phyloP scores from a whole-genome alignment of 2,113 vertebrate genomes.

The Lethenteron camtschaticum region DNA sequence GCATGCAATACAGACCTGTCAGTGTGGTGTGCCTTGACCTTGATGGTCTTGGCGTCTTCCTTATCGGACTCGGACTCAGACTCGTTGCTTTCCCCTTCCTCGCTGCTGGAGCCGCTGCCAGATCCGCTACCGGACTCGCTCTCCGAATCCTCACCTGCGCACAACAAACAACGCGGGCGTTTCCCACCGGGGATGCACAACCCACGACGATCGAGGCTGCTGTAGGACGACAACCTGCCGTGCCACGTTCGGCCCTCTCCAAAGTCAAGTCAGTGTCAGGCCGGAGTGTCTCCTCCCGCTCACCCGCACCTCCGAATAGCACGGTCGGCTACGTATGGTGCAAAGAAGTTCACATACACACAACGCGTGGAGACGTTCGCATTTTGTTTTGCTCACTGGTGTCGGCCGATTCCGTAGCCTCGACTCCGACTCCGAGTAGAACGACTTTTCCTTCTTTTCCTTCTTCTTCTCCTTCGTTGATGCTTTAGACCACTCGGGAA shows the following conservation, averaged over 20 bases:
- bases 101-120: slow-evolving; percentile 34
- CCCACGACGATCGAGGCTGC: not conserved
- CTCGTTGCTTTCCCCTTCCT: slow-evolving; percentile 36
- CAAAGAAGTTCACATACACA: not conserved
- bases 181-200: not conserved
- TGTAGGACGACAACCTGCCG: not conserved
- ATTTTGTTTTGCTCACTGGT: slow-evolving; percentile 37
- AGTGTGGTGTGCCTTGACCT: not conserved
- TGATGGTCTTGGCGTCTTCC: not conserved
- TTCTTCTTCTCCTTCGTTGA: slow-evolving; percentile 81
- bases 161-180: not conserved
- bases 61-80: slow-evolving; percentile 15
- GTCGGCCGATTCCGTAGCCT: slow-evolving; percentile 79
- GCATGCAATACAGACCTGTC: not conserved
- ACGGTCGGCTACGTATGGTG: not conserved
- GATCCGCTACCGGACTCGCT: slow-evolving; percentile 34
- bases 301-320: not conserved
- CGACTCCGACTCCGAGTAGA: slow-evolving; percentile 94
- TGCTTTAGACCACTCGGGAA: slow-evolving; percentile 95
- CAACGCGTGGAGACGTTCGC: not conserved
- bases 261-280: not conserved
- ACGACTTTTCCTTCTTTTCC: slow-evolving; percentile 86
- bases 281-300: not conserved
- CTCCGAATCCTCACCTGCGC: slow-evolving; percentile 42
- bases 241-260: not conserved